These are phyloP conservation scores for Numenius arquata DNA, from an alignment of 2,113 vertebrate genomes.

Conservation along the genomic window DNA sequence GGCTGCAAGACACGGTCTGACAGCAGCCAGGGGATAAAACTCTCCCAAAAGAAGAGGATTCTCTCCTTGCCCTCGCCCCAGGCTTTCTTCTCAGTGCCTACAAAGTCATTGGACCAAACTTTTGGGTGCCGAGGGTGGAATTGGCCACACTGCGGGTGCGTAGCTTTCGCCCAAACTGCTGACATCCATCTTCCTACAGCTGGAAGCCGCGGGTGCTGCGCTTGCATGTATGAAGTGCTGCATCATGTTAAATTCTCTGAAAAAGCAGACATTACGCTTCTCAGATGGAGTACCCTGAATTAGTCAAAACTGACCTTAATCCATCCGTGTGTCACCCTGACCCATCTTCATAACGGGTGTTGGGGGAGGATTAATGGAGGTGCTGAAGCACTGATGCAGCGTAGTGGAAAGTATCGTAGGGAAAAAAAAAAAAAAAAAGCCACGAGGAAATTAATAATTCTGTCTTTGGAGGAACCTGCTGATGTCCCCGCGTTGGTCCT, in stretches of 20 bases:
- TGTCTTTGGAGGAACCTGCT: neutral
- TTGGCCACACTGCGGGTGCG: neutral
- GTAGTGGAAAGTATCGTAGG: neutral
- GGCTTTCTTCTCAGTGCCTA: neutral
- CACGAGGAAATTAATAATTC: neutral
- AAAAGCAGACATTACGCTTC: neutral
- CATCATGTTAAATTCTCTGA: neutral
- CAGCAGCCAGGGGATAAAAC: neutral
- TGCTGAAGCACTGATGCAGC: neutral
- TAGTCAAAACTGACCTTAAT: slow-evolving; percentile 46
- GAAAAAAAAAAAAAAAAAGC: neutral
- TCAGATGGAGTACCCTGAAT: slow-evolving; percentile 3
- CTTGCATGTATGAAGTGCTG: slow-evolving; percentile 31
- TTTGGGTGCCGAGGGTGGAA: neutral
- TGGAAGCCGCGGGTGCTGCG: slow-evolving; percentile 32
- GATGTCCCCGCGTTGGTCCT: neutral
- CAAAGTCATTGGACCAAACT: neutral
- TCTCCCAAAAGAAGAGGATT: neutral
- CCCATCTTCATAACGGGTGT: neutral
- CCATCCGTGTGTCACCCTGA: slow-evolving; percentile 14
- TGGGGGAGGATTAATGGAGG: slow-evolving; percentile 24
- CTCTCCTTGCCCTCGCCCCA: neutral
- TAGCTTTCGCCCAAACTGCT: slow-evolving; percentile 6
- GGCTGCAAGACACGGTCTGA: neutral
- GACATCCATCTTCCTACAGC: slow-evolving; percentile 5